Evolutionary conservation across 2,888 invertebrate genomes (phyloP).

Genomic region (Junonia oenone): DNA sequence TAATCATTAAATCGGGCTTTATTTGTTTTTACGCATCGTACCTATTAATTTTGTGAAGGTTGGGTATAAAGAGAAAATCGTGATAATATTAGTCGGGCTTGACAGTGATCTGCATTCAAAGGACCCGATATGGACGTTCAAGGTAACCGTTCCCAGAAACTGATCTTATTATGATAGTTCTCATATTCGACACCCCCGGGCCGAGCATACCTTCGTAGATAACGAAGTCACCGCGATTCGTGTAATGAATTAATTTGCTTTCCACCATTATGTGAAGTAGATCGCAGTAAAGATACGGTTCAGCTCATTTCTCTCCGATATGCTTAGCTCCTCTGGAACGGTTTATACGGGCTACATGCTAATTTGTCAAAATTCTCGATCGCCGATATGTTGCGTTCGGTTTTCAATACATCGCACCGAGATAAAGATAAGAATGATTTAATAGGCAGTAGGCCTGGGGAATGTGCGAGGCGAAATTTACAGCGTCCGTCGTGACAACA

Average conservation of each 20-base stretch:
- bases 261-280: conserved; percentile 62
- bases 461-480: conserved; percentile 47
- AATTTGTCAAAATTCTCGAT: conserved; percentile 37
- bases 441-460: conserved; percentile 39
- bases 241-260: conserved; percentile 72
- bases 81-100: conserved; percentile 49
- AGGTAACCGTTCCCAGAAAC: conserved; percentile 58
- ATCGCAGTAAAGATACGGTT: conserved; percentile 68
- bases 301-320: conserved; percentile 20
- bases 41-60: conserved; percentile 20
- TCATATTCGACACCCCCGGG: conserved; percentile 50
- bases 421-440: conserved; percentile 39
- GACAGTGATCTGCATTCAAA: conserved; percentile 38
- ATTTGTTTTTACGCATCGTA: not conserved
- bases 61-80: conserved; percentile 40
- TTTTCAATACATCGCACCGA: conserved; percentile 28
- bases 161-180: conserved; percentile 70
- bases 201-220: conserved; percentile 61
- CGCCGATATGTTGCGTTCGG: conserved; percentile 30
- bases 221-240: conserved; percentile 46
- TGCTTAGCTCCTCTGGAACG: conserved; percentile 50
- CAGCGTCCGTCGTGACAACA: conserved; percentile 41
- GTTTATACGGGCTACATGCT: conserved; percentile 46
- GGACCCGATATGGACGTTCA: conserved; percentile 48
- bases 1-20: too few species aligned